Evolutionary conservation across 1,140 invertebrate species (phyloP), one percentile per base, ranked within the genome.

Genomic region (Cydia fagiglandana): DNA sequence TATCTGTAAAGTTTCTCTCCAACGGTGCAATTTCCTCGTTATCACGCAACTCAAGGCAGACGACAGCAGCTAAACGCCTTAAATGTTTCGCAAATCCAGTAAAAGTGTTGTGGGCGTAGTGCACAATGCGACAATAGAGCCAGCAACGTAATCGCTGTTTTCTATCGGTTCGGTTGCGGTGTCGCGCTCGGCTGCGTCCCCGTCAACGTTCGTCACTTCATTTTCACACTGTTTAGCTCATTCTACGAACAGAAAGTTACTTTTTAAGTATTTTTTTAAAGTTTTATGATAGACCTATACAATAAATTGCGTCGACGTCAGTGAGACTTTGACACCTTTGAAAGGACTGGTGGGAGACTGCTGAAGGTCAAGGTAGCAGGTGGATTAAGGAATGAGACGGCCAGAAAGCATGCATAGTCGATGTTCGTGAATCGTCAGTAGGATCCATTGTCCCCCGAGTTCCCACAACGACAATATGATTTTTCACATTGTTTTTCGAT

Each of bases 101-200:
- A 91, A 92, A 88, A 91, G 90, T 89, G 81, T 79, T 82, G 84
- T 88, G 82, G 89, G 87, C 83, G 90, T 85, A 80, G 84, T 74
- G 80, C 75, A 90, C 87, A 92, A 90, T 87, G 86, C 85, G 89
- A 91, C 89, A 91, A 91, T 90, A 84, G 88, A 80, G 81, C 76
- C 38, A 79, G 64, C 85, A 75, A 86, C 87, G 88, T 89, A 92
- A 91, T 92, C 89, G 83, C 70, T 80, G 88, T 91, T 92, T 92
- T 91, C 90, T 91, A 92, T 92, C 86, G 84, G 88, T 84, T 87
- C 88, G 90, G 88, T 90, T 84, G 82, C 87, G 78, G 86, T 80
- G 87, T 88, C 83, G 80, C 90, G 90, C 86, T 88, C 78, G 76
- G 89, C 82, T 90, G 88, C 79, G 76, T 81, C 66, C 77, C 83